phyloP scores from a whole-genome alignment of 2,888 invertebrate species.

The Drosophila stalkeri region DNA sequence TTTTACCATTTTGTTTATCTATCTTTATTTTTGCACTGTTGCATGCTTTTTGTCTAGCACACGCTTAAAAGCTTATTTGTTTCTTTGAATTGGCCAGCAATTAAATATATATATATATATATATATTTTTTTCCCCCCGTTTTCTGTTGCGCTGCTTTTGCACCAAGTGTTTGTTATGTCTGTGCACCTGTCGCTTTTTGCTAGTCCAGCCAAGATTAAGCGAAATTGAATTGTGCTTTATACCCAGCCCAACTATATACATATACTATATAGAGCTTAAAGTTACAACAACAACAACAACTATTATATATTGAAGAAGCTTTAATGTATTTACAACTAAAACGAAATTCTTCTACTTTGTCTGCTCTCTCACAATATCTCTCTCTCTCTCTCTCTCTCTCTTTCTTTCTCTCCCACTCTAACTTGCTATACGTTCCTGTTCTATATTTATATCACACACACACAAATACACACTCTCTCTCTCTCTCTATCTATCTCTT shows the following conservation, averaged over 20 bases:
- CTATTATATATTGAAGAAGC: constrained; percentile 33
- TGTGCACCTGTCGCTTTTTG: constrained; percentile 35
- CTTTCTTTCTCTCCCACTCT: constrained; percentile 48
- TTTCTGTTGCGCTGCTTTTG: constrained; percentile 5
- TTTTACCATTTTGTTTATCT: background rate
- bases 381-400: constrained; percentile 38
- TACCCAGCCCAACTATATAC: constrained; percentile 22
- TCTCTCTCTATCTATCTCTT: constrained; percentile 16
- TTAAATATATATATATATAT: background rate
- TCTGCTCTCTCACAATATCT: constrained; percentile 71
- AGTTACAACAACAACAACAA: background rate
- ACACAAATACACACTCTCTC: constrained; percentile 27
- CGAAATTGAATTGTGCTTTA: constrained; percentile 35
- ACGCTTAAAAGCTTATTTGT: constrained; percentile 4
- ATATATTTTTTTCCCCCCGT: too few species aligned
- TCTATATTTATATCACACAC: constrained; percentile 11
- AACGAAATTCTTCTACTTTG: constrained; percentile 75
- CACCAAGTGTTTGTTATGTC: constrained; percentile 26
- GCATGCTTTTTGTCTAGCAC: constrained; percentile 50
- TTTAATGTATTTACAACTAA: constrained; percentile 42
- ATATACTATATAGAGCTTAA: constrained; percentile 26
- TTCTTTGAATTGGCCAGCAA: constrained; percentile 39
- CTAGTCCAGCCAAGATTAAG: constrained; percentile 30
- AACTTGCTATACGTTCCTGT: constrained; percentile 27
- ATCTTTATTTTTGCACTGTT: constrained; percentile 17